Base-by-base conservation (phyloP, 1,140 invertebrate species). In the Amyelois transitella region DNA sequence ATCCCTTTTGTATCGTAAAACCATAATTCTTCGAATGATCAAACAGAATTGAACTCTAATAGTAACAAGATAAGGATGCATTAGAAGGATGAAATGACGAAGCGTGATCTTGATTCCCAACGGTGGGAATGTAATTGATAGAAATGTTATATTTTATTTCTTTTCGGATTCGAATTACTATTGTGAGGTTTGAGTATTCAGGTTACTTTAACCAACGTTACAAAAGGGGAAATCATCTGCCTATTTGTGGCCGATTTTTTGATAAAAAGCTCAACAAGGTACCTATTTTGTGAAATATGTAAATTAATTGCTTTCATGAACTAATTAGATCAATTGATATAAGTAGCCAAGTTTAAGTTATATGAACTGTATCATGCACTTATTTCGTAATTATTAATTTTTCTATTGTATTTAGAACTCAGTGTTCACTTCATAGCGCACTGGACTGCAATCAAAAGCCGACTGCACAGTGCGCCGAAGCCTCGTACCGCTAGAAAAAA, bases 371-470 rank as follows among this genome's bases (percentile, higher is more conserved):
- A 20, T 22, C 7, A 10, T 10, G n/a, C 8, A 22, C 20, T n/a
- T 49, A 18, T 21, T 7, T 20, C n/a, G 20, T 12, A 6, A 18
- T 19, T 18, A 22, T 49, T 43, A 59, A 59, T 53, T 55, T 51
- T 45, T 47, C 43, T 52, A 55, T 55, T 61, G 55, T 44, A 65
- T 43, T 51, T 56, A 25, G 43, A 48, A 50, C 43, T 6, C 24
- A 18, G 44, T 60, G 51, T 53, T 54, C 62, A 44, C 57, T 62
- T 52, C 49, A 61, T 50, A 60, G 45, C 55, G 58, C 77, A 82
- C 60, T 79, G 60, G 69, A 77, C 61, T 75, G 67, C 28, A 71
- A 71, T 66, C 58, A 51, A 77, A 72, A 72, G 64, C 25, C 18
- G 56, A 55, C 53, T 55, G 61, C 58, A 68, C 60, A 56, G 50